Evolutionary conservation across 2,113 vertebrate species (phyloP).

Genomic region (Glaucomys volans): DNA sequence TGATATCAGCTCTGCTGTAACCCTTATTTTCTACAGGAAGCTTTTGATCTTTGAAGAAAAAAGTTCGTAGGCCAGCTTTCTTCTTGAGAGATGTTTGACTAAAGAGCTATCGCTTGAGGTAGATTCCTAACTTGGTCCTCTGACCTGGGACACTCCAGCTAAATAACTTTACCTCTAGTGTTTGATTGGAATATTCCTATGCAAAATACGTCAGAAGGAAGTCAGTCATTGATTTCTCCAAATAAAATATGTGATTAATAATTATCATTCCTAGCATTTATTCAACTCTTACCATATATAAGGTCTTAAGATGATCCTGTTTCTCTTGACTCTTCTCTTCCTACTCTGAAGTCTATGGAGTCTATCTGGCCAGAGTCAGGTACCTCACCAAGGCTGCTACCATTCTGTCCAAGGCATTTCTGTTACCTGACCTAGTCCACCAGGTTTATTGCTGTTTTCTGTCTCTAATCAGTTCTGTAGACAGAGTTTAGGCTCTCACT

Average conservation of each 20-base stretch:
- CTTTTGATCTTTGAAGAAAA: not conserved
- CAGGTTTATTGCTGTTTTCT: not conserved
- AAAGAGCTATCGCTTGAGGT: not conserved
- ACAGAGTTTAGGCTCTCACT: not conserved
- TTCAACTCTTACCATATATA: not conserved
- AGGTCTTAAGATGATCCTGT: not conserved
- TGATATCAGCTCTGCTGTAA: not conserved
- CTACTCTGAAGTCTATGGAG: not conserved
- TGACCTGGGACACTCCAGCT: not conserved
- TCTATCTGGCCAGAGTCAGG: not conserved
- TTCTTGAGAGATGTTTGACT: not conserved
- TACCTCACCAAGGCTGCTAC: not conserved
- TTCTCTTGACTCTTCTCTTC: not conserved
- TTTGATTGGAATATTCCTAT: not conserved
- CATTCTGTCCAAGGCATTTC: not conserved
- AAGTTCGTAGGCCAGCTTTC: not conserved
- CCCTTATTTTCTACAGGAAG: not conserved
- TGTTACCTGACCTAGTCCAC: not conserved
- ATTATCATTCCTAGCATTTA: not conserved
- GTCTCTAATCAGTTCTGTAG: not conserved
- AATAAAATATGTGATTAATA: constrained; percentile 3
- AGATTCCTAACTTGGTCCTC: not conserved
- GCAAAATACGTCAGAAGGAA: not conserved
- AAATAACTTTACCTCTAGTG: not conserved
- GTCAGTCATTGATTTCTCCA: not conserved